Base-by-base conservation (phyloP, 2,113 vertebrate genomes). In the Mystacornis crossleyi region DNA sequence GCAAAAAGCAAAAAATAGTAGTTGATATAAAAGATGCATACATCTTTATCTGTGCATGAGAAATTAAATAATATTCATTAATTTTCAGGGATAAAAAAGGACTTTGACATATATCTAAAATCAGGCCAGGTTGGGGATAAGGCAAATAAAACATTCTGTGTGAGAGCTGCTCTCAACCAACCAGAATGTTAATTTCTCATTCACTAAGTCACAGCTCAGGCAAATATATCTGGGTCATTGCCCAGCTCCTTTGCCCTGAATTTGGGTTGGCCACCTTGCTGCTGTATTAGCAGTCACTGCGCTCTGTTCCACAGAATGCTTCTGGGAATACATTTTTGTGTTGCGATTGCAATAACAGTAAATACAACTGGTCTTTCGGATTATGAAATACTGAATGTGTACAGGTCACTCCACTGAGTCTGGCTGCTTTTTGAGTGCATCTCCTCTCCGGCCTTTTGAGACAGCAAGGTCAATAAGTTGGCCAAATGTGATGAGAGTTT, bases 61-160 rank as follows among this genome's bases (percentile, higher is more conserved):
- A 90, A 95, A 82, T 72, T 38, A 82, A 65, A 81, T 70, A 43
- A 62, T 88, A 86, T 81, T 75, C 55, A 81, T 85, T 89, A 16
- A 60, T 79, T 96, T 93, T 95, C 85, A 83, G 96, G 61, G 51
- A 67, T 83, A 40, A 79, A 64, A 67, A 91, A 51, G 81, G 81
- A 93, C 42, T 54, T 90, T 73, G 43, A 74, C 83, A 72, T 40
- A 58, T 38, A 51, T 88, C 77, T 69, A 85, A 90, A 94, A 83
- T 53, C 54, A 66, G 74, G 31, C 23, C 38, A 70, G 62, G n/a
- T 50, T 89, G 66, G 53, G 61, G 18, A 55, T 34, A 77, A 79
- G 50, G 51, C 42, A 92, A 91, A 91, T 81, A 66, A 89, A 82
- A 33, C 21, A 61, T 86, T 84, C 34, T 57, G 18, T 33, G 50